Percentiles rank a stretch among this genome's conserved stretches.
Evolutionary conservation across 1,140 invertebrate genomes (phyloP).

Genomic region (Condylostylus longicornis): DNA sequence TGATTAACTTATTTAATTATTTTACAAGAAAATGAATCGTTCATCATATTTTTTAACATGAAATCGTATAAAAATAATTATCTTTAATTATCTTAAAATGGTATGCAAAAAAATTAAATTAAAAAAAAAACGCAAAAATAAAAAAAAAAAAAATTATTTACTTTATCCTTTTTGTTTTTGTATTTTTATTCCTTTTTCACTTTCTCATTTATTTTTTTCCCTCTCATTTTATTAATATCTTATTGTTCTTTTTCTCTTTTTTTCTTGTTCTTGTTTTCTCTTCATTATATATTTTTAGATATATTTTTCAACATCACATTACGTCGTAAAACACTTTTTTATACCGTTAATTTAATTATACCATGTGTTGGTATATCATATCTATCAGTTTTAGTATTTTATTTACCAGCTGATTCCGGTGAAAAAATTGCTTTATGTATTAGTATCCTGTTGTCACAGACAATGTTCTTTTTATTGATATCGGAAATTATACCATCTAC

Average conservation of each 20-base stretch:
- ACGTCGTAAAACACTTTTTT: constrained; percentile 85
- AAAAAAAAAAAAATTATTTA: too few relatives aligned
- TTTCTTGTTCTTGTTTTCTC: constrained; percentile 17
- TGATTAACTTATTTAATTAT: too few relatives aligned
- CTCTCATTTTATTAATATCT: not conserved
- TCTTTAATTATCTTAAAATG: too few relatives aligned
- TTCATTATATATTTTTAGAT: constrained; percentile 59
- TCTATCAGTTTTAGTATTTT: constrained; percentile 86
- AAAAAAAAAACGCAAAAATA: too few relatives aligned
- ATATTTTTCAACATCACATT: constrained; percentile 98
- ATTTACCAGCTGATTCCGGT: constrained; percentile 93
- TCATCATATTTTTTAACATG: too few relatives aligned
- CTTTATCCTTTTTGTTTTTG: too few relatives aligned
- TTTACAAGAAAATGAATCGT: too few relatives aligned
- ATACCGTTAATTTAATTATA: constrained; percentile 90
- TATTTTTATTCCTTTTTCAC: not conserved
- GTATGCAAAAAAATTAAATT: too few relatives aligned
- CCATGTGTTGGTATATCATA: constrained; percentile 88
- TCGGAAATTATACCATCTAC: constrained; percentile 98
- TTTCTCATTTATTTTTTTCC: not conserved
- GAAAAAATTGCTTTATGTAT: constrained; percentile 98
- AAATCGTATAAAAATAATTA: too few relatives aligned
- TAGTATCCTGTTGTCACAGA: constrained; percentile 94
- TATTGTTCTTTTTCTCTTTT: constrained; percentile 3
- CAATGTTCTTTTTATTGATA: constrained; percentile 97